phyloP scores from a whole-genome alignment of 2,888 invertebrate genomes.

The Dryococelus australis region DNA sequence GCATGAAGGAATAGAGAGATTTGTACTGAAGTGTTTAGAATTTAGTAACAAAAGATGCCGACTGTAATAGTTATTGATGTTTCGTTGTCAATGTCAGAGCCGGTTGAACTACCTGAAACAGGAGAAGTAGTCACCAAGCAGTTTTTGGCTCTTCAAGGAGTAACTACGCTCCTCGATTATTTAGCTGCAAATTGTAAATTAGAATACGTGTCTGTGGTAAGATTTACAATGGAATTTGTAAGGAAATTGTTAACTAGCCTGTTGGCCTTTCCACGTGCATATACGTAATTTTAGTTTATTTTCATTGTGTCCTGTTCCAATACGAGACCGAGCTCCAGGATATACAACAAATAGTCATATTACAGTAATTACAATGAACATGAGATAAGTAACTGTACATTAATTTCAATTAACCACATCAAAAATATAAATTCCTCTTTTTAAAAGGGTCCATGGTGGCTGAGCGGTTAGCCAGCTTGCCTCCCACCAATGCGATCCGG shows the following conservation, averaged over 20 bases:
- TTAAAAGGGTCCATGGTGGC: too few relatives aligned
- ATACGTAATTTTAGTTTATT: too few relatives aligned
- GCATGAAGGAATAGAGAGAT: too few relatives aligned
- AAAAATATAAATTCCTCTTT: too few relatives aligned
- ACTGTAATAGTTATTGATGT: constrained; percentile 76
- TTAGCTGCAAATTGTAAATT: constrained; percentile 70
- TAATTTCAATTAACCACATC: too few relatives aligned
- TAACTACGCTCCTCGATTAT: constrained; percentile 71
- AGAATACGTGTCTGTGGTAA: constrained; percentile 76
- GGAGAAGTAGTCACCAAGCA: constrained; percentile 66
- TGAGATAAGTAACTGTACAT: too few relatives aligned
- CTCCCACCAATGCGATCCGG: too few relatives aligned
- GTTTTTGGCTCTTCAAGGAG: constrained; percentile 71
- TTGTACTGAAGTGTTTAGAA: neutral
- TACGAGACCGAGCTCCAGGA: too few relatives aligned
- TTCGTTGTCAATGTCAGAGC: constrained; percentile 75
- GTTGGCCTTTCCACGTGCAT: neutral
- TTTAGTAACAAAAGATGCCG: constrained; percentile 64
- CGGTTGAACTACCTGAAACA: constrained; percentile 62
- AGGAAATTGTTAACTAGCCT: neutral
- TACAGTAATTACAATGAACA: too few relatives aligned
- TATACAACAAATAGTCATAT: too few relatives aligned
- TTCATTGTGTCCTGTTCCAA: too few relatives aligned
- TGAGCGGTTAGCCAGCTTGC: too few relatives aligned
- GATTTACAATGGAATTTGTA: constrained; percentile 48